Evolutionary conservation across 1,140 invertebrate species (phyloP), one percentile per base, ranked within the genome.

Genomic region (Reticulitermes speratus): DNA sequence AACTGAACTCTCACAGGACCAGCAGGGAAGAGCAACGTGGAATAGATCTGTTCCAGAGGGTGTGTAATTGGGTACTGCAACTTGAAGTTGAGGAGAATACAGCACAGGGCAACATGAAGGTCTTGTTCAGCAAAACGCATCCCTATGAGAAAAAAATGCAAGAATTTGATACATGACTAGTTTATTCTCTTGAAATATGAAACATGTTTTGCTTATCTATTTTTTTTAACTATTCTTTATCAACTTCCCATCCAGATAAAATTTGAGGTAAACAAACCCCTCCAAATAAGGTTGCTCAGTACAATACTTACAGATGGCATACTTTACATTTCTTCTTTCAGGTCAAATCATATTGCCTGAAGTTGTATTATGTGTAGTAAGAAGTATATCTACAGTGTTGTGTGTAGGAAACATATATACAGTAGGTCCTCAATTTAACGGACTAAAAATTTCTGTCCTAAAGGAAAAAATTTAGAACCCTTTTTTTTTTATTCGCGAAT

Each of bases 121-220:
- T 92, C 91, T 86, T 92, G 90, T 87, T 93, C 92, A 0, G 92
- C 91, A 89, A 93, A 92, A 86, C 91, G 88, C 82, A 90, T 89
- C 7, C 94, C 94, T 90, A 88, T 88, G 88, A 89, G 87, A 88
- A 88, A 88, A 88, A n/a, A 88, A 81, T n/a, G 38, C 25, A 84
- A 86, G 30, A 55, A 84, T 59, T n/a, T 84, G 45, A 21, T 52
- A 19, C 9, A 6, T 45, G 5, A 83, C 16, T 23, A 83, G 21
- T 45, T 83, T 0, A n/a, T 25, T 81, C 69, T n/a, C 30, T 5
- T n/a, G 25, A 81, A 81, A 30, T 83, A 6, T 83, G 32, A 25
- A 82, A 14, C 82, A 83, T 30, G 30, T 81, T 81, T 81, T 81
- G 69, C 25, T 81, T 81, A 30, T 30, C 30, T 81, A 16, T 55